These are phyloP conservation scores for Sorex araneus DNA, from an alignment of 2,113 vertebrate genomes.

Conservation along the genomic window DNA sequence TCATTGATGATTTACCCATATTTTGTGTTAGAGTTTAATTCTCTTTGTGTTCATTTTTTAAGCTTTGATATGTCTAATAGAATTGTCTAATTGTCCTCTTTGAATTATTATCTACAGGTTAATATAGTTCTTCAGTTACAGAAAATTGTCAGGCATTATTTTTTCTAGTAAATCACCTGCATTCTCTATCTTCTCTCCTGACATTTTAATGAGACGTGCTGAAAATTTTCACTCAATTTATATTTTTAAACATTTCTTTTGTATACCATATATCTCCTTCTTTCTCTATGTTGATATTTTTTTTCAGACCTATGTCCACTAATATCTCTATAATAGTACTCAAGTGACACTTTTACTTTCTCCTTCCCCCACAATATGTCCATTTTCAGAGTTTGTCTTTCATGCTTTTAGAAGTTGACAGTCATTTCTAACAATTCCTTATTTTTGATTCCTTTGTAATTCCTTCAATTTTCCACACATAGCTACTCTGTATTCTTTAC, in stretches of 20 bases:
- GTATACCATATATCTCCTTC: not conserved
- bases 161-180: not conserved
- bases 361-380: not conserved
- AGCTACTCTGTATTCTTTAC: not conserved
- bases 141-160: not conserved
- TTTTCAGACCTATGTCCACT: not conserved
- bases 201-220: not conserved
- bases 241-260: conserved; percentile 47
- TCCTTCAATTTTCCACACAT: not conserved
- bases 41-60: conserved; percentile 53
- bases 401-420: not conserved
- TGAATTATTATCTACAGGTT: conserved; percentile 5
- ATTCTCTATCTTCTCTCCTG: not conserved
- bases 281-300: conserved; percentile 10
- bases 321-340: conserved; percentile 3
- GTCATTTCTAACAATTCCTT: not conserved
- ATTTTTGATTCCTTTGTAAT: not conserved
- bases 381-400: conserved; percentile 40
- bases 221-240: not conserved
- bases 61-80: not conserved
- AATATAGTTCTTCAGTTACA: conserved; percentile 2
- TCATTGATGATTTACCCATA: conserved; percentile 41
- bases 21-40: not conserved
- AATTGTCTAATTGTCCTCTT: not conserved
- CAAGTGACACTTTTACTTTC: not conserved